Evolutionary conservation across 1,140 invertebrate genomes (phyloP), one percentile per base, ranked within the genome.

Genomic region (Heliconius eleuchia): DNA sequence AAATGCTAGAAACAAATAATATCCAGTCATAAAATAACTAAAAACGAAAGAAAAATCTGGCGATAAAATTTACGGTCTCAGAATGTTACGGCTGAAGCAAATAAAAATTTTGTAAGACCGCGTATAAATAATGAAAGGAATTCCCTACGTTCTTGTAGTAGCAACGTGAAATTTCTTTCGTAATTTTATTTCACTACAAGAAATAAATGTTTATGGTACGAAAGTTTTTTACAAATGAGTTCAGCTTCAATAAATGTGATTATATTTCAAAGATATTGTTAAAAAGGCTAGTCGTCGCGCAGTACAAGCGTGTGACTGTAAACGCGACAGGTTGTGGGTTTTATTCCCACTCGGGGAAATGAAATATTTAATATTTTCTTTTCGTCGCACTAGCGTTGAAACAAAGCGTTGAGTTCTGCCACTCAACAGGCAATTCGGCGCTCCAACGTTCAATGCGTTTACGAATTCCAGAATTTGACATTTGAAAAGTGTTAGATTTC

Each of bases 51-150:
- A 76, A 30, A 72, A 71, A 72, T 71, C 42, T 77, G 46, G 70
- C 66, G 46, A 77, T 77, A 72, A 77, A 77, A 77, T 77, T 77
- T 77, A 77, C 66, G 76, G 50, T 52, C 76, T 71, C 70, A 77
- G 76, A 77, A 77, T 72, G 76, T 77, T 77, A 76, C 37, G 46
- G 42, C 70, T 55, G 46, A 72, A 71, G 76, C 27, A 72, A 77
- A 77, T 77, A 77, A 77, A 70, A 77, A 77, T 71, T 76, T 77
- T 77, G 76, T 77, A 77, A 77, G 76, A 77, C 76, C 76, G 66
- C 39, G 66, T 77, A 77, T 77, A 77, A 77, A 77, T 77, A 77
- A 77, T 77, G 76, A 71, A 77, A 77, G 70, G 76, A 77, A 77
- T 77, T 77, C 66, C 42, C 66, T 37, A 71, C 42, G 70, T 77